phyloP scores from a whole-genome alignment of 1,140 invertebrate species.

The Drosophila pallidifrons region DNA sequence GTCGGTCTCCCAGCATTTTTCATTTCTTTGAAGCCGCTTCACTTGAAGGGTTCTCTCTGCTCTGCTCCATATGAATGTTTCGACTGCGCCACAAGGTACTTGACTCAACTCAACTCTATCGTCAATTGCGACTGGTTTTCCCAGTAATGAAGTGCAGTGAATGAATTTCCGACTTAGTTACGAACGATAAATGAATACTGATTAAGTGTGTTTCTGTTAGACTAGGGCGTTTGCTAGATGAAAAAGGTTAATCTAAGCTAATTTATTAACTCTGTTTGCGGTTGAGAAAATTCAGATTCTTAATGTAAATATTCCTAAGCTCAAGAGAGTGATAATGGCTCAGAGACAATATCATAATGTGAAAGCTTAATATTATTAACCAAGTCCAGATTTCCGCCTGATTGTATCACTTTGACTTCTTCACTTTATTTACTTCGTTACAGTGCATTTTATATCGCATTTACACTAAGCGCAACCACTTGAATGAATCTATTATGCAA shows the following conservation, averaged over 20 bases:
- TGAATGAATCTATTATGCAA: too few species aligned
- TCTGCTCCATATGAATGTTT: constrained; percentile 15
- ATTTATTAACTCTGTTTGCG: constrained; percentile 2
- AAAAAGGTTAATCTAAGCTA: neutral
- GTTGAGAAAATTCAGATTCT: too few species aligned
- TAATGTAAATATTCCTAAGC: too few species aligned
- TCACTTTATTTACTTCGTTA: too few species aligned
- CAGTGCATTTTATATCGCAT: too few species aligned
- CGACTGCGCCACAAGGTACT: constrained; percentile 21
- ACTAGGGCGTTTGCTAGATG: neutral
- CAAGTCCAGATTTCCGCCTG: too few species aligned
- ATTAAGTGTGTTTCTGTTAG: constrained; percentile 9
- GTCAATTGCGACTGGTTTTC: constrained; percentile 14
- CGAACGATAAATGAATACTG: constrained; percentile 40
- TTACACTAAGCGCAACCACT: too few species aligned
- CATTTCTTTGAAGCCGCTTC: constrained; percentile 4
- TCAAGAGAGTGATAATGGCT: neutral
- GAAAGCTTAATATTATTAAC: too few species aligned
- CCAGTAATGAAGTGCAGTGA: constrained; percentile 17
- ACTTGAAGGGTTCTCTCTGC: constrained; percentile 7
- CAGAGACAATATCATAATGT: too few species aligned
- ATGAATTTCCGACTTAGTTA: constrained; percentile 12
- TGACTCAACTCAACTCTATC: constrained; percentile 18
- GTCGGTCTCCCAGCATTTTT: too few species aligned
- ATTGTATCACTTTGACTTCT: too few species aligned